Evolutionary conservation across 2,113 vertebrate species (phyloP), one percentile per base, ranked within the genome.

Genomic region (Aix galericulata): DNA sequence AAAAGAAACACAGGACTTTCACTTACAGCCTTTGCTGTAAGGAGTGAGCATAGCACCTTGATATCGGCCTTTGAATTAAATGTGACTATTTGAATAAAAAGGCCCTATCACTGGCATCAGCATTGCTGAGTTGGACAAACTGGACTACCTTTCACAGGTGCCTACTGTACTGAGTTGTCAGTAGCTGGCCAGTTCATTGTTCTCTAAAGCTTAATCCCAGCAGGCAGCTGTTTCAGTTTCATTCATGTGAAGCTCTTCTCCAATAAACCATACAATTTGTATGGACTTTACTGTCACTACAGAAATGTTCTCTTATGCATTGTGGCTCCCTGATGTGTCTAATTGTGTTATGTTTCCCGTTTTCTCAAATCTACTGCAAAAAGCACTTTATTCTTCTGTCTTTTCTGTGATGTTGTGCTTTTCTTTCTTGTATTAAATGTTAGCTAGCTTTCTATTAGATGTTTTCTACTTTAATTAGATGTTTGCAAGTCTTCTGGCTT

Each of bases 391-490:
- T 96, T 91, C 69, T 97, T 91, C 44, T 86, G 25, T 93, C 95
- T 96, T 72, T 91, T 97, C 92, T 95, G 82, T 88, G 87, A 62
- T 93, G 34, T 42, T 91, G 78, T 90, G 83, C 44, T 93, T 93
- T 85, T 87, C 50, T 97, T 97, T 95, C 83, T 92, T 96, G 62
- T 89, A 92, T 97, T 96, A 95, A 97, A 50, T 82, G 48, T 76
- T 95, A 96, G 21, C 85, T 96, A 87, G 62, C 86, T 95, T 97
- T 89, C 53, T 93, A 84, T 96, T 97, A 96, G 93, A 87, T 93
- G 55, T 95, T 98, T 96, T 97, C 93, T 88, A 76, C 80, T 97
- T 97, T 93, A 97, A 96, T 97, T 97, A 97, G 88, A 72, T 96
- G 82, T 86, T 94, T 96, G 81, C 56, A 95, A 95, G 53, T 96